These are phyloP conservation scores for Rynchops niger DNA, from an alignment of 2,113 vertebrate genomes.

Conservation along the genomic window DNA sequence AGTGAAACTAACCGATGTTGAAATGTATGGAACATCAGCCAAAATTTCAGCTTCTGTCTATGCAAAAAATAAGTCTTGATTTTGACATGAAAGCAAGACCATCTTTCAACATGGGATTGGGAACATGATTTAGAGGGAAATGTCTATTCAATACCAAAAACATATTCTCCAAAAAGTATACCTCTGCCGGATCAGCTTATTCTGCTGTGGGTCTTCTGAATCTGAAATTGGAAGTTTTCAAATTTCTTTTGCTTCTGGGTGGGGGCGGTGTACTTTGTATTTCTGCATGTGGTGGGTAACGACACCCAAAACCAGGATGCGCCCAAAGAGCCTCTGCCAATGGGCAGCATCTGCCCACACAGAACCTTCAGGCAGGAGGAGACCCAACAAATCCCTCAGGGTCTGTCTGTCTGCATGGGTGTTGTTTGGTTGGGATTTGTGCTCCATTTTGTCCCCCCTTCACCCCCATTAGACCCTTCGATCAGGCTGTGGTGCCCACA, in stretches of 20 bases:
- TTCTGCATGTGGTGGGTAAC: not conserved
- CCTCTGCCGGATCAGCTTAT: not conserved
- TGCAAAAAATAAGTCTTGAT: not conserved
- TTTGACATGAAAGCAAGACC: not conserved
- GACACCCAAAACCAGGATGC: not conserved
- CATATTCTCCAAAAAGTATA: not conserved
- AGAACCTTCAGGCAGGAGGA: not conserved
- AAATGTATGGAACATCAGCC: not conserved
- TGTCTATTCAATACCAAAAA: not conserved
- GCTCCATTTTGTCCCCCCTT: not conserved
- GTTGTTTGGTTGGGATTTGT: not conserved
- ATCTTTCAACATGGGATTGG: not conserved
- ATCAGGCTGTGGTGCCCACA: not conserved
- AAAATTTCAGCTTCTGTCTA: not conserved
- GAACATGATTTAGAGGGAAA: not conserved
- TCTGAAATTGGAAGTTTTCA: not conserved
- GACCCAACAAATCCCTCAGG: not conserved
- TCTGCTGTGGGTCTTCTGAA: not conserved
- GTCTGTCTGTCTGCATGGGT: rapidly evolving
- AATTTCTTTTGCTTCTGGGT: not conserved
- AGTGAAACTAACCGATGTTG: not conserved
- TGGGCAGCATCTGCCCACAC: rapidly evolving
- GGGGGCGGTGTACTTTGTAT: not conserved
- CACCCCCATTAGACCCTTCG: not conserved
- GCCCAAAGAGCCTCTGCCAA: not conserved